Percentiles rank a stretch among this genome's conserved stretches.
phyloP scores from a whole-genome alignment of 2,888 invertebrate genomes.

The Leptopilina myrica region DNA sequence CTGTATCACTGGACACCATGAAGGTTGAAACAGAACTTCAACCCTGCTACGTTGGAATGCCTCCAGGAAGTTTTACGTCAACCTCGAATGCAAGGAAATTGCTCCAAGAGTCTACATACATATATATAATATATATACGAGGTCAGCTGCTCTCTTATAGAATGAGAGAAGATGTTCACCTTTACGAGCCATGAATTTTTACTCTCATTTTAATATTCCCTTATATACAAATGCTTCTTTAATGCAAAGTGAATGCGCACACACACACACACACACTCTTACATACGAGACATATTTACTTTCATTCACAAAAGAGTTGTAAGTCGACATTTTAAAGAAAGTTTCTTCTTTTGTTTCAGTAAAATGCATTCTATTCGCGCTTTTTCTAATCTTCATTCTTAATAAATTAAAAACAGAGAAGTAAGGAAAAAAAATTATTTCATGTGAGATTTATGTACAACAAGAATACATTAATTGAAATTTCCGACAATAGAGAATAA shows the following conservation, averaged over 20 bases:
- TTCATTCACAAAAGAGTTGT: no score
- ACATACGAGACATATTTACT: neutral
- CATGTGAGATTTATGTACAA: no score
- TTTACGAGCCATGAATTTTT: conserved; percentile 5
- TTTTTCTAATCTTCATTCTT: no score
- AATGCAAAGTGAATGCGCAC: neutral
- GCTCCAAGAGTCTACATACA: neutral
- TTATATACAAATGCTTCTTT: conserved; percentile 3
- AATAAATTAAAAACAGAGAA: no score
- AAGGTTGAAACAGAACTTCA: conserved; percentile 26
- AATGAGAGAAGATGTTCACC: conserved; percentile 23
- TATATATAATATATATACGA: neutral
- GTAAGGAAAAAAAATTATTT: no score
- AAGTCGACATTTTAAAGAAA: no score
- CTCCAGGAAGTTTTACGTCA: conserved; percentile 62
- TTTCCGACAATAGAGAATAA: no score
- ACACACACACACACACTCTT: no score
- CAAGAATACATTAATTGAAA: no score
- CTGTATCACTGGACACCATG: conserved; percentile 44
- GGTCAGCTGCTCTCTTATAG: conserved; percentile 20
- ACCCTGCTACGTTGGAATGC: conserved; percentile 57
- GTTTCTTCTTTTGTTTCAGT: no score
- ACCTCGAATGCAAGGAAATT: conserved; percentile 46
- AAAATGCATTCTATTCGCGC: no score
- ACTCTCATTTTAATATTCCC: neutral